These are phyloP conservation scores for Drosophila orosa DNA, from an alignment of 1,140 invertebrate species.

Conservation along the genomic window DNA sequence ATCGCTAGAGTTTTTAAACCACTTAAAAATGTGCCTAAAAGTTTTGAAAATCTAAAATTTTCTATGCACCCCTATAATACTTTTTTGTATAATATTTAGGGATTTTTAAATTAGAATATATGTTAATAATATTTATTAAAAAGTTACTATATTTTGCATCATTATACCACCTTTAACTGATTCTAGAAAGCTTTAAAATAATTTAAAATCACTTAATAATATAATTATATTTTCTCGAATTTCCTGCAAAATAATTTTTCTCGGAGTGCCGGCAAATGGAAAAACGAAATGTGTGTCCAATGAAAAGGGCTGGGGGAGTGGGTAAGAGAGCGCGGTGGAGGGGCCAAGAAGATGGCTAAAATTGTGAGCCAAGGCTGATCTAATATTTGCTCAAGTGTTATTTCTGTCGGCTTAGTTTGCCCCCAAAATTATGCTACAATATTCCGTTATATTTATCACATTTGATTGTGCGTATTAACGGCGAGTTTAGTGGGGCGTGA, in stretches of 20 bases:
- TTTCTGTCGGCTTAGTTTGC: constrained; percentile 78
- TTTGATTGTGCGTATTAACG: constrained; percentile 81
- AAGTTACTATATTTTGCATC: neutral
- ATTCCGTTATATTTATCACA: constrained; percentile 81
- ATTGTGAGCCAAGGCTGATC: constrained; percentile 51
- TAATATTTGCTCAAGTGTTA: constrained; percentile 81
- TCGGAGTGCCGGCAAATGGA: constrained; percentile 49
- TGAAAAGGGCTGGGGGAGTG: neutral
- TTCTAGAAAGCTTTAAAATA: neutral
- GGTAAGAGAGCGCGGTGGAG: neutral
- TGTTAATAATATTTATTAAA: neutral
- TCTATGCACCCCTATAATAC: too few relatives aligned
- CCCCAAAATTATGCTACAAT: constrained; percentile 76
- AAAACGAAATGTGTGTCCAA: constrained; percentile 48
- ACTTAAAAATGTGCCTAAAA: neutral
- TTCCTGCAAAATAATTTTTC: neutral
- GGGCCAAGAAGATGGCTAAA: constrained; percentile 12
- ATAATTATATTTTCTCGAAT: neutral
- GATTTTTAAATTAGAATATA: neutral
- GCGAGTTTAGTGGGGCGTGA: constrained; percentile 62
- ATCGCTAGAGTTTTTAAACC: too few relatives aligned
- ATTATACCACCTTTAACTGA: neutral
- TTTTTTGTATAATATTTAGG: neutral
- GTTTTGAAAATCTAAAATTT: too few relatives aligned
- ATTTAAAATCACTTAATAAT: neutral